Conservation (phyloP, 2,113 vertebrate species). For the Ophthalmotilapia sp. region DNA sequence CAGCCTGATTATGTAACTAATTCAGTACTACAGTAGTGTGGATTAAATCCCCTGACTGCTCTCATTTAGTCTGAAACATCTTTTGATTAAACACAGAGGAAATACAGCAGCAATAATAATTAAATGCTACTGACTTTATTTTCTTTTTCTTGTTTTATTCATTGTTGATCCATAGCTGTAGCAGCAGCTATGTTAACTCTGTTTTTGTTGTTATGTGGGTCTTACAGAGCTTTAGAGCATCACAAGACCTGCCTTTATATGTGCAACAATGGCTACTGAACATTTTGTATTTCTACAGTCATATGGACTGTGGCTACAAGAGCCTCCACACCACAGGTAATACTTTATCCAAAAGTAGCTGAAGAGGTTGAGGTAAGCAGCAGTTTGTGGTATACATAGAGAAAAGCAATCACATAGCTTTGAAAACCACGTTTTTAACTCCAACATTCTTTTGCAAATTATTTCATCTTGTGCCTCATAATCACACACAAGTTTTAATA, state of each 20-base stretch:
- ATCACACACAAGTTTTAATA: not conserved
- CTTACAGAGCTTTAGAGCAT: not conserved
- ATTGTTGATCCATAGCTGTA: not conserved
- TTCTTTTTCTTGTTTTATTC: not conserved
- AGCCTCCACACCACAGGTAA: not conserved
- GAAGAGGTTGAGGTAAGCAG: not conserved
- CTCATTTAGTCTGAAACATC: not conserved
- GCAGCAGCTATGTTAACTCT: not conserved
- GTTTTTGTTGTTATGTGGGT: not conserved
- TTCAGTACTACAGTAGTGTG: not conserved
- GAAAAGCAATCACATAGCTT: not conserved
- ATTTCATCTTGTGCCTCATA: not conserved
- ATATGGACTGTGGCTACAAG: not conserved
- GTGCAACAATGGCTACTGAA: not conserved
- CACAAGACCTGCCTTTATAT: not conserved
- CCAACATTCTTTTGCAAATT: not conserved
- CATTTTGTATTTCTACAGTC: not conserved
- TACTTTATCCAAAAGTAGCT: not conserved
- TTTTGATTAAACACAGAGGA: not conserved
- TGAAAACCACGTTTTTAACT: not conserved
- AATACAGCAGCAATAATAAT: not conserved
- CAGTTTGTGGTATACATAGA: not conserved
- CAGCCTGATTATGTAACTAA: not conserved
- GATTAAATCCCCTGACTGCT: not conserved
- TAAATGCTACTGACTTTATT: not conserved